Conservation (phyloP, 2,888 invertebrate genomes). For the Perithous albicinctus region DNA sequence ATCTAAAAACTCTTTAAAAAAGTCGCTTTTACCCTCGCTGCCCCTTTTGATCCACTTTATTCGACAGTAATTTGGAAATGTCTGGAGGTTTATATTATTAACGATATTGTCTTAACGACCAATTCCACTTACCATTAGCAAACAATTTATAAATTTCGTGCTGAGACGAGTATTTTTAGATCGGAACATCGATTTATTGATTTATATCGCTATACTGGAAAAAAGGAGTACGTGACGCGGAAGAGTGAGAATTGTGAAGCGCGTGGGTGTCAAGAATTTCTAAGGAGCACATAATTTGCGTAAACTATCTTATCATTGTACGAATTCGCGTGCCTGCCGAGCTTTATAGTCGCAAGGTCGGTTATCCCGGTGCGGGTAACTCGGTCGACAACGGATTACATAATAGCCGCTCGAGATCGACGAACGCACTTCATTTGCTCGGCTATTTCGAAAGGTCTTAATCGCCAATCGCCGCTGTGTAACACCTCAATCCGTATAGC, state of each 20-base stretch:
- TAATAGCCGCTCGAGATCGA: background rate
- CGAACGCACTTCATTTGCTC: background rate
- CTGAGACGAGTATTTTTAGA: no score
- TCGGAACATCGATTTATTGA: background rate
- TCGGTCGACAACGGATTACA: background rate
- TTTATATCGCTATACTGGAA: background rate
- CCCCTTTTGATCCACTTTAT: no score
- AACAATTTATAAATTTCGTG: background rate
- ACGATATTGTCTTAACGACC: no score
- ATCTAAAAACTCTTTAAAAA: no score
- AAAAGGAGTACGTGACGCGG: background rate
- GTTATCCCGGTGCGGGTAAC: background rate
- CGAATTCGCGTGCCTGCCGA: background rate
- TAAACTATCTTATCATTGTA: background rate
- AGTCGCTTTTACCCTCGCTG: no score
- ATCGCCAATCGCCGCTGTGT: background rate
- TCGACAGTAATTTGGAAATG: no score
- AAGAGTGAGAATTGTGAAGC: background rate
- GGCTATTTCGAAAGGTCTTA: conserved; percentile 1
- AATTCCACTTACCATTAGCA: no score
- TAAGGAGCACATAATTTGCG: background rate
- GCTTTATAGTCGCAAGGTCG: background rate
- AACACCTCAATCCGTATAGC: no score
- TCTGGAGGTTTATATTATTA: no score
- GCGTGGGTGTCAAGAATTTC: background rate